These are phyloP conservation scores for Heterohyrax brucei DNA, from an alignment of 2,797 vertebrate species.

Conservation along the genomic window DNA sequence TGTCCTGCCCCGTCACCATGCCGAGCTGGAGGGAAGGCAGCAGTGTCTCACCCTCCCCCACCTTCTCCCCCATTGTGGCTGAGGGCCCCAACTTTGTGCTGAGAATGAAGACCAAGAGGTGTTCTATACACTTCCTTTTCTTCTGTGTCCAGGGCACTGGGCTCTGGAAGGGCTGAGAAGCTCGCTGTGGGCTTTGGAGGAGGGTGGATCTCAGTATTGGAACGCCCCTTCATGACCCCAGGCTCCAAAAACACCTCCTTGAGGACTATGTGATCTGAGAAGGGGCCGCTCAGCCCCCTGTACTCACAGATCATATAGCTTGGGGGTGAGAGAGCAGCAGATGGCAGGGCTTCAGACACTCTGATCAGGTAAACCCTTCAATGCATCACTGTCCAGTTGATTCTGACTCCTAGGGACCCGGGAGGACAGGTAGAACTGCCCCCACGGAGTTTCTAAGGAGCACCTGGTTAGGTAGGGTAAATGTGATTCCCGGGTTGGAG, in stretches of 20 bases:
- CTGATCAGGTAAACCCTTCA: background rate
- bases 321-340: background rate
- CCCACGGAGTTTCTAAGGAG: no score
- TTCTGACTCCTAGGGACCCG: no score
- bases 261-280: background rate
- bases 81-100: background rate
- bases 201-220: background rate
- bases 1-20: background rate
- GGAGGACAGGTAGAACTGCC: no score
- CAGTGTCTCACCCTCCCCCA: background rate
- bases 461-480: background rate
- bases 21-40: background rate
- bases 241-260: background rate
- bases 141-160: background rate
- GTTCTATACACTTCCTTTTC: background rate
- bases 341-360: background rate
- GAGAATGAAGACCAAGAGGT: background rate
- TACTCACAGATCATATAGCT: background rate
- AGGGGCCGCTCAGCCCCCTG: background rate
- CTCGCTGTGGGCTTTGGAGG: background rate
- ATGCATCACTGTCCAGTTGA: no score
- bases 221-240: background rate
- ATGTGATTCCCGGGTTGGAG: slow-evolving; percentile 36
- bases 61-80: background rate
- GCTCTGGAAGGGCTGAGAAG: slow-evolving; percentile 21